Percentiles rank a stretch among this genome's conserved stretches.
Conservation (phyloP, 2,113 vertebrate species). For the Furnarius figulus region DNA sequence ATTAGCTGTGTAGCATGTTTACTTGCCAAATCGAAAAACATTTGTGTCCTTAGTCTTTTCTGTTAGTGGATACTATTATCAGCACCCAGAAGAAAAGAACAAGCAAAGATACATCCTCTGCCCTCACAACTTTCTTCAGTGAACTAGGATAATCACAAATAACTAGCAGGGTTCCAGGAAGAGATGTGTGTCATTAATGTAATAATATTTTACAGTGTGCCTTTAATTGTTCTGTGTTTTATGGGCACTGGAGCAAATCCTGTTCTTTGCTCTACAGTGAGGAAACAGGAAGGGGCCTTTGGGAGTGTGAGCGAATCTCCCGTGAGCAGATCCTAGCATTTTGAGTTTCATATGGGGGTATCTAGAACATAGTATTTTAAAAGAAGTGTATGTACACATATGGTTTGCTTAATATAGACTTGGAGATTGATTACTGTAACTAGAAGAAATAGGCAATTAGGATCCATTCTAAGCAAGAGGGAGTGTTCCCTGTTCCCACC, state of each 20-base stretch:
- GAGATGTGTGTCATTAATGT: not conserved
- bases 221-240: not conserved
- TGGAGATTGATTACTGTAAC: not conserved
- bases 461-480: not conserved
- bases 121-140: not conserved
- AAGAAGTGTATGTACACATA: not conserved
- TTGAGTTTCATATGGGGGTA: not conserved
- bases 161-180: not conserved
- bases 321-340: not conserved
- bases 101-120: not conserved
- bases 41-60: not conserved
- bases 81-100: not conserved
- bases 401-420: slow-evolving; percentile 18
- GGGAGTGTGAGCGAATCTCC: not conserved
- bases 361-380: not conserved
- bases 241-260: not conserved
- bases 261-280: not conserved
- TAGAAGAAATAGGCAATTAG: not conserved
- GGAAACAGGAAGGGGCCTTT: not conserved
- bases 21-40: not conserved
- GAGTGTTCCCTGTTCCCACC: not conserved
- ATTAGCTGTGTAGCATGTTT: not conserved
- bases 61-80: not conserved
- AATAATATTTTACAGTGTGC: not conserved
- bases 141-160: not conserved